A percentile compares a stretch with the other conserved stretches of the same genome.
Conservation (phyloP, 2,888 invertebrate species). For the Leptopilina syphax region DNA sequence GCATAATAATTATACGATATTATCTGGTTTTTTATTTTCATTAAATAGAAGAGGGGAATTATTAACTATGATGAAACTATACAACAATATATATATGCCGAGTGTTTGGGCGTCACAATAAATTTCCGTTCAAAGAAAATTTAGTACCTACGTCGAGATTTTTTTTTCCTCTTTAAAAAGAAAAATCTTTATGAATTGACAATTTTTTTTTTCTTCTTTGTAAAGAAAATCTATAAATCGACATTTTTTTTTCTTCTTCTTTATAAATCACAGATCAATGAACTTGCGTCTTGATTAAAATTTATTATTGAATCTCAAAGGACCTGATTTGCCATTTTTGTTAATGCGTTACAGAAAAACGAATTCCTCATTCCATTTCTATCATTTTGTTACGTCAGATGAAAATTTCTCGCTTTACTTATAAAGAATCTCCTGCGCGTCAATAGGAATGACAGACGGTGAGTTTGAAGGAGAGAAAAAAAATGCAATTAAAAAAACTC, state of each 20-base stretch:
- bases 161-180: no score
- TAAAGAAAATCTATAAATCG: no score
- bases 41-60: not conserved
- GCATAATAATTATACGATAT: slow-evolving; percentile 23
- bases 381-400: not conserved
- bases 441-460: no score
- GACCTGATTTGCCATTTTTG: slow-evolving; percentile 4
- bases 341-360: not conserved
- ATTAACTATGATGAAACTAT: slow-evolving; percentile 5
- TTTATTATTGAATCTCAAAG: not conserved
- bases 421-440: no score
- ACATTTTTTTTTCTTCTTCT: no score
- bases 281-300: slow-evolving; percentile 1
- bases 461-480: not conserved
- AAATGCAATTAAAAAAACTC: not conserved
- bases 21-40: not conserved
- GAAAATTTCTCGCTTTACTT: slow-evolving; percentile 1
- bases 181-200: no score
- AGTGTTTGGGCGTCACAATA: not conserved
- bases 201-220: no score
- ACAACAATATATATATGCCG: not conserved
- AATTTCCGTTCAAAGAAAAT: not conserved
- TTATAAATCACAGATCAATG: not conserved
- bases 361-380: slow-evolving; percentile 12
- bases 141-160: not conserved